Conservation (phyloP, 2,888 invertebrate genomes). For the Gerris lacustris region DNA sequence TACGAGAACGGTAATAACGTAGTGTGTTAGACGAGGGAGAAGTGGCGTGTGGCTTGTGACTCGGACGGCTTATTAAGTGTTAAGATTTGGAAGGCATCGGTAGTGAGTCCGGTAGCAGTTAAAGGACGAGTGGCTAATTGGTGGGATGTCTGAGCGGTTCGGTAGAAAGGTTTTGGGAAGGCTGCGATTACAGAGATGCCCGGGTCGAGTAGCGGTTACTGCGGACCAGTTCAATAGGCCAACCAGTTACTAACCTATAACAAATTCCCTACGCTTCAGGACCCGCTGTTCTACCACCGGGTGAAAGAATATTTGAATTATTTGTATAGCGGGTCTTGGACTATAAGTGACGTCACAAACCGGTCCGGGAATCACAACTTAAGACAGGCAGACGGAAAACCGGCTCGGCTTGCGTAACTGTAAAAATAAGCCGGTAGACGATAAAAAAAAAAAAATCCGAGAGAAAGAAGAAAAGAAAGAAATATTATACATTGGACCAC, state of each 20-base stretch:
- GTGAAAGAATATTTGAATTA: background rate
- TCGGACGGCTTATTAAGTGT: background rate
- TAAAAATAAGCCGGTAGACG: background rate
- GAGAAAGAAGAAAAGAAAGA: background rate
- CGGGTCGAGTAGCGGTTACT: background rate
- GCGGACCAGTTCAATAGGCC: background rate
- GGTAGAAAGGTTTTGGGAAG: background rate
- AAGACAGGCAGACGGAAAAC: background rate
- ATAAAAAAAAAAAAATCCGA: background rate
- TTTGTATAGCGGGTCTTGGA: background rate
- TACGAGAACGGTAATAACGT: background rate
- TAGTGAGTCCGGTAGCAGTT: background rate
- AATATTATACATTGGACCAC: background rate
- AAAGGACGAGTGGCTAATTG: background rate
- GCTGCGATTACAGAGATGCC: background rate
- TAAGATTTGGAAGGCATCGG: background rate
- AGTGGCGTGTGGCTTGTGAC: background rate
- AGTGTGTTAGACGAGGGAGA: background rate
- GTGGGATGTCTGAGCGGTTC: background rate
- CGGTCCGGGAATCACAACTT: background rate
- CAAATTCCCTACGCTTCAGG: background rate
- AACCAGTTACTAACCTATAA: conserved; percentile 3
- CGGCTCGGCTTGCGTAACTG: conserved; percentile 1
- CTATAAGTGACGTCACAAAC: background rate
- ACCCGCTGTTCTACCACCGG: background rate